Percentiles rank a stretch among this genome's conserved stretches.
Conservation (phyloP, 2,797 vertebrate species). For the Acanthornis magna region DNA sequence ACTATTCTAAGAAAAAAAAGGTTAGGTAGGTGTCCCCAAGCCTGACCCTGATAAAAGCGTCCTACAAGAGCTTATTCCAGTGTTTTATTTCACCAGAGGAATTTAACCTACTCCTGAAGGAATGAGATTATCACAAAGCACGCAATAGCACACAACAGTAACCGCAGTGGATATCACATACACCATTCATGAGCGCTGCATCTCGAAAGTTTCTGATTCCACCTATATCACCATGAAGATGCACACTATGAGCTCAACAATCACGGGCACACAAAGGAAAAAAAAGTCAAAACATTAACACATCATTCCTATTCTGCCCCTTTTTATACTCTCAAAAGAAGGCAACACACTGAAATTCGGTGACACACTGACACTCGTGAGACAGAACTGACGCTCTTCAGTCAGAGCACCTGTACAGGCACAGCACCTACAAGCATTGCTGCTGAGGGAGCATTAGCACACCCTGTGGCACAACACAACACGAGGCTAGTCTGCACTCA, state of each 20-base stretch:
- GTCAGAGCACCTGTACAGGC: neutral
- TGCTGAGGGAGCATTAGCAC: neutral
- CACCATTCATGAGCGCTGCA: accelerated
- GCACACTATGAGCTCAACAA: neutral
- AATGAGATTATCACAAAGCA: neutral
- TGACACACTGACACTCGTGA: neutral
- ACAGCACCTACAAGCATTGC: neutral
- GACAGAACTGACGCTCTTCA: neutral
- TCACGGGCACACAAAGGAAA: neutral
- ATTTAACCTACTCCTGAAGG: neutral
- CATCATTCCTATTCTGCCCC: neutral
- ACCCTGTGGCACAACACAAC: neutral
- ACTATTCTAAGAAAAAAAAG: neutral
- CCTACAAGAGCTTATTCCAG: neutral
- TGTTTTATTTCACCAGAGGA: neutral
- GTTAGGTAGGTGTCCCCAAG: neutral
- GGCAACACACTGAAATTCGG: neutral
- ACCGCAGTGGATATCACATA: neutral
- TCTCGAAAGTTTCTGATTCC: neutral
- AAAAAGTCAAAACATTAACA: neutral
- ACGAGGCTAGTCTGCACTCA: neutral
- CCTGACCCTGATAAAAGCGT: neutral
- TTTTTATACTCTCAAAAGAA: neutral
- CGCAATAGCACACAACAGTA: neutral
- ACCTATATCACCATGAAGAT: neutral